Evolutionary conservation across 2,888 invertebrate species (phyloP), one percentile per base, ranked within the genome.

Genomic region (Venusia cambrica): DNA sequence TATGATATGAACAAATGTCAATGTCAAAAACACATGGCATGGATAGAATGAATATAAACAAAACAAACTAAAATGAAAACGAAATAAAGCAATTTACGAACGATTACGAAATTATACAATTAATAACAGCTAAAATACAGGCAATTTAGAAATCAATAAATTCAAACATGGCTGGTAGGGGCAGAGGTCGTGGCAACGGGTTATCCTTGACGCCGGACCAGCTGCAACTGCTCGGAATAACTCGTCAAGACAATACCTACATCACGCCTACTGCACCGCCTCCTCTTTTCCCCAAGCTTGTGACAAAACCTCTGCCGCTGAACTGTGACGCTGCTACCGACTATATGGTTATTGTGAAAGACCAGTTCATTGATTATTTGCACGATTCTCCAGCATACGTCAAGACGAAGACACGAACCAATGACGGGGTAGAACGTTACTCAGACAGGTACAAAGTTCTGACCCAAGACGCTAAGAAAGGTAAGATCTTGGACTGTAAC

Each of bases 301-400:
- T 89, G 53, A 77, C 83, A 1, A 89, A 89, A 48, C 90, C 90
- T 0, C 71, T 90, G 6, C 80, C 84, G 0, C 51, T 90, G 9
- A 75, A 73, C 53, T 81, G 73, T 26, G 89, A 89, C 20, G 81
- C 89, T 3, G 89, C 92, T 14, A 88, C 90, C 9, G 92, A 91
- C 51, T 94, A 93, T 58, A 89, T 93, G 69, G 73, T 93, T 5
- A 89, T 92, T 20, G 88, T 94, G 42, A 92, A 92, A 58, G 92
- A 92, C 54, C 92, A 93, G 52, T 93, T 92, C 52, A 88, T 92
- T 4, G 93, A 92, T 47, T 90, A 89, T 51, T 89, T 93, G 77
- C 90, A 91, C 32, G 91, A 93, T 35, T 93, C 93, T 0, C 89
- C 91, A 1, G 89, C 90, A 3, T 89, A 88, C 56, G 87, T 90